Base-by-base conservation (phyloP, 2,797 vertebrate genomes). In the Antennarius maculatus region DNA sequence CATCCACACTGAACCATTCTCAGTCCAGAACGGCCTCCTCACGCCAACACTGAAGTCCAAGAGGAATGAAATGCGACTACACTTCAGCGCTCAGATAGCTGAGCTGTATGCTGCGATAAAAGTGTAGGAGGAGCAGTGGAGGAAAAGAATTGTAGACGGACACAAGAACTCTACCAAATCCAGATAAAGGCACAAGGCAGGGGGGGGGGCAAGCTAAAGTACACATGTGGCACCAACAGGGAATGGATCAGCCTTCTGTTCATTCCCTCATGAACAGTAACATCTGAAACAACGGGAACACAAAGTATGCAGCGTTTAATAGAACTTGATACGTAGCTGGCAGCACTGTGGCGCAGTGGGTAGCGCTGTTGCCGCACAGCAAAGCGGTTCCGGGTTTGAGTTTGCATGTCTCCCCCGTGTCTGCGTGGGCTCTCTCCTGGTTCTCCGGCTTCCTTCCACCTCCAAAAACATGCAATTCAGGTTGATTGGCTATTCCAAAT, bases 21-120 rank as follows among this genome's bases (percentile, higher is more conserved):
- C 96, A 2, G 12, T 97, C 15, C 91, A 96, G 76, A 98, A 96
- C 0, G 94, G 95, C 63, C 92, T 99, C 18, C 93, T 99, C 84
- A 99, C 97, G n/a, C 97, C 97, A 15, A 99, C 97, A 0, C 82
- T 99, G 89, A 98, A 98, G 87, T 91, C 96, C 0, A 99, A 97
- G 88, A 94, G 97, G 81, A 88, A 92, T 4, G 95, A 97, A 17
- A 84, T 98, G 51, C 87, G 87, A 28, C 94, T 93, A 48, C 82
- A 82, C 76, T 99, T 99, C 91, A 90, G 93, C 80, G 69, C 93
- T 34, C 94, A 97, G 86, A 95, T 99, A 57, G 92, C 97, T 11
- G 90, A 96, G 88, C 92, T 99, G 12, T 99, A 98, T 71, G 84
- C 95, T 23, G 92, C 89, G 48, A 92, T 94, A 83, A 92, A 93